These are phyloP conservation scores for Pyrrhura leucotis DNA, from an alignment of 2,797 vertebrate species.

Conservation along the genomic window DNA sequence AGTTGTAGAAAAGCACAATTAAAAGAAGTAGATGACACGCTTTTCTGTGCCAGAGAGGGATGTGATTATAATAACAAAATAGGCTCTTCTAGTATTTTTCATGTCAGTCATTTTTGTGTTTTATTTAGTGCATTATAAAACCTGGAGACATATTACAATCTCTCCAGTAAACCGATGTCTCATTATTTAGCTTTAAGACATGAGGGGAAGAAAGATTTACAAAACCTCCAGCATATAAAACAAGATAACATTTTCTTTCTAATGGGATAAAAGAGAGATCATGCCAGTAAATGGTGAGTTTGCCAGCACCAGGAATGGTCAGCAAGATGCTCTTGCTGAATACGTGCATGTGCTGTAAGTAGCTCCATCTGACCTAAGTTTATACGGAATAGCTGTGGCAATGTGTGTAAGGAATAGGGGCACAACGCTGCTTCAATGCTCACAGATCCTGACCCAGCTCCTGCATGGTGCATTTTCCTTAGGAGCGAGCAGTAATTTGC, in stretches of 20 bases:
- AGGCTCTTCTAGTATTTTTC: not conserved
- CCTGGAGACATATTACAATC: not conserved
- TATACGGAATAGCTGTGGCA: not conserved
- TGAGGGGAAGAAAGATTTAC: not conserved
- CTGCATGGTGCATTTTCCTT: rapidly evolving
- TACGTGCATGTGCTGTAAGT: not conserved
- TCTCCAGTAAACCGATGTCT: not conserved
- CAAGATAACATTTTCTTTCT: not conserved
- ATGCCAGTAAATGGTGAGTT: not conserved
- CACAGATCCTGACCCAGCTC: not conserved
- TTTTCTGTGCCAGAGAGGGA: not conserved
- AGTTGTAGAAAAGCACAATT: constrained; percentile 2
- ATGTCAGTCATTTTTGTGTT: not conserved
- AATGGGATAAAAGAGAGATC: not conserved
- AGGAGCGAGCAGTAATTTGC: not conserved
- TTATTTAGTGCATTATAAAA: not conserved
- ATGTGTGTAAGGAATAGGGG: not conserved
- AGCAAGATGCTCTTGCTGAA: not conserved
- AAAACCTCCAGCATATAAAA: not conserved
- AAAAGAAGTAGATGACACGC: not conserved
- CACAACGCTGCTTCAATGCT: rapidly evolving
- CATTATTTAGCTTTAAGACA: not conserved
- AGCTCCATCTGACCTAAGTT: not conserved
- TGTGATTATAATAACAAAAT: not conserved
- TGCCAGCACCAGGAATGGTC: not conserved